Base-by-base conservation (phyloP, 2,113 vertebrate genomes). In the Erythrocercus mccallii region DNA sequence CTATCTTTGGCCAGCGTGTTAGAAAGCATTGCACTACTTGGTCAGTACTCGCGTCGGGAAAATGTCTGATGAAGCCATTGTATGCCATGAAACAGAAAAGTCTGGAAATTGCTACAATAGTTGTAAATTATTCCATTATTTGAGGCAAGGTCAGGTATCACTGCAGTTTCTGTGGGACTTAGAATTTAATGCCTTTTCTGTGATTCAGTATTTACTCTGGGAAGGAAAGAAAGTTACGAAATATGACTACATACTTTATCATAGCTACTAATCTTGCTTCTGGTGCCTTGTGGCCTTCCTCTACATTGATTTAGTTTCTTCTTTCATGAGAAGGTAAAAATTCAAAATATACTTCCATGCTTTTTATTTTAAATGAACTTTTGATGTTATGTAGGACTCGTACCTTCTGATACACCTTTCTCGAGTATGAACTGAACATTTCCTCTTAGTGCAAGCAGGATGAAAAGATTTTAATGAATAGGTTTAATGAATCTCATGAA, bases 401-500 rank as follows among this genome's bases (percentile, higher is more conserved):
- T 40, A 31, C 61, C 79, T 81, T 78, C 22, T 62, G 58, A 48
- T 62, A 27, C 5, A 53, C 14, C 13, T 71, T 93, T 85, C 37
- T 82, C 0, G 0, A 58, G 13, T 71, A 50, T 77, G 27, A 74
- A 35, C 65, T 81, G 45, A 95, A 58, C 35, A 19, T 64, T 76
- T 92, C 53, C 28, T 86, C 69, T 83, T 86, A 66, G 33, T 58
- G 20, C 44, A 21, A 44, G 23, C 42, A 62, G 54, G n/a, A 53
- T 90, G 31, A 77, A 91, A 92, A 58, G 5, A 57, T 61, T 80
- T 92, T 83, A 70, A 66, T 94, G 58, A 94, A 80, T 3, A 27
- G 20, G 35, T 73, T 94, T 94, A 86, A 89, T 80, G 73, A 91
- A 76, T 84, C 50, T 94, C 54, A 14, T 57, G 19, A 85, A 90